Evolutionary conservation across 2,888 invertebrate species (phyloP).

Genomic region (Protula sp.): DNA sequence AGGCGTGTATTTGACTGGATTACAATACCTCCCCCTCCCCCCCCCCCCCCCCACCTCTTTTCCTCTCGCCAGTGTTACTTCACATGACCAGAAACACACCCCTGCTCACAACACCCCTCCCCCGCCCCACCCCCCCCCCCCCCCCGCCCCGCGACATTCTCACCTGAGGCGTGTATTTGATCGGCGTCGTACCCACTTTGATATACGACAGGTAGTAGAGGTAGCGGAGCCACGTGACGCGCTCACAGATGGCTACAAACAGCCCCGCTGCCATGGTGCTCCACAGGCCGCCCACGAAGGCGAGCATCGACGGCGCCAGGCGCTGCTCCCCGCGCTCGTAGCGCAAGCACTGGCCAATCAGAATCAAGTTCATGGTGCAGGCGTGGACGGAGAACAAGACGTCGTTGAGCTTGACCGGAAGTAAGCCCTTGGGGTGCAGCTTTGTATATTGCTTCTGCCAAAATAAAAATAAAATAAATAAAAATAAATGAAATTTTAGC

Average conservation of each 20-base stretch:
- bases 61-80: too few species aligned
- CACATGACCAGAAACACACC: too few species aligned
- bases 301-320: slow-evolving; percentile 5
- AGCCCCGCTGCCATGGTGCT: slow-evolving; percentile 55
- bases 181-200: slow-evolving; percentile 83
- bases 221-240: slow-evolving; percentile 67
- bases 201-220: slow-evolving; percentile 88
- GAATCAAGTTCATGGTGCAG: slow-evolving; percentile 70
- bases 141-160: too few species aligned
- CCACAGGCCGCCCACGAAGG: slow-evolving; percentile 13
- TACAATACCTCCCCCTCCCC: too few species aligned
- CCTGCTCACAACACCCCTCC: too few species aligned
- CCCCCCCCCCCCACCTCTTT: too few species aligned
- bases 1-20: too few species aligned
- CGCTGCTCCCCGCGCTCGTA: slow-evolving; percentile 62
- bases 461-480: not conserved
- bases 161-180: slow-evolving; percentile 94
- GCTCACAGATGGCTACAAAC: slow-evolving; percentile 39
- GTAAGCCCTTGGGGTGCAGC: slow-evolving; percentile 75
- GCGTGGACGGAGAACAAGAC: slow-evolving; percentile 91
- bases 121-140: too few species aligned
- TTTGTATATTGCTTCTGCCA: slow-evolving; percentile 70
- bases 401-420: slow-evolving; percentile 88
- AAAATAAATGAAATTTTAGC: too few species aligned
- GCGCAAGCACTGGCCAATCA: slow-evolving; percentile 76